Base-by-base conservation (phyloP, 2,797 vertebrate species). In the Ispidina lecontei region DNA sequence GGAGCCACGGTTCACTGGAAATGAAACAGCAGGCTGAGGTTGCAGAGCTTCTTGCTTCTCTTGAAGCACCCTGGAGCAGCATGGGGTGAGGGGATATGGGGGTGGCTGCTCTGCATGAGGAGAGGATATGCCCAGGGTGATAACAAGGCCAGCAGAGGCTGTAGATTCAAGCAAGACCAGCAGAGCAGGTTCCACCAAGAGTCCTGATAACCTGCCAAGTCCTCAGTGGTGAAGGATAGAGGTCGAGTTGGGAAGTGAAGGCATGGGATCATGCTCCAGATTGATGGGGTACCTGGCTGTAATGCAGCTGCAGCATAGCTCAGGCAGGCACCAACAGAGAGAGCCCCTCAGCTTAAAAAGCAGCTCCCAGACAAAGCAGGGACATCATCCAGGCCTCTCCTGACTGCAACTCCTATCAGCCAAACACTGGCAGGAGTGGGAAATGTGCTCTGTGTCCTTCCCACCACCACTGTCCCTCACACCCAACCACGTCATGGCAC, bases 401-500 rank as follows among this genome's bases (percentile, higher is more conserved):
- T 35, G 35, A 21, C 52, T n/a, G 35, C 60, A 49, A 13, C 7
- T 23, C 8, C n/a, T 14, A 12, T 47, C 13, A 43, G 29, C 43
- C 21, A 56, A 51, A 73, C 17, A 11, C 41, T 2, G 1, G 14
- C 18, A 78, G 46, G 44, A 47, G 14, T 29, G 14, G 14, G 4
- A 69, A 64, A 69, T 15, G 25, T 2, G 2, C 14, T 47, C 28
- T n/a, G 15, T 12, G 14, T 37, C 71, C 62, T 77, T 74, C 17
- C 17, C 22, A 43, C 28, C 18, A 22, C 16, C 1, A 0, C 25
- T 5, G 1, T 44, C 33, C 37, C 43, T 35, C 18, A 54, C 10
- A 28, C 14, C 39, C 5, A 1, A 17, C 17, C n/a, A 14, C 1
- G 4, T 18, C 0, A 0, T 44, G 44, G 33, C 81, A 52, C 0